Percentiles rank a stretch among this genome's conserved stretches.
Conservation (phyloP, 2,888 invertebrate species). For the Copidosoma aretas region DNA sequence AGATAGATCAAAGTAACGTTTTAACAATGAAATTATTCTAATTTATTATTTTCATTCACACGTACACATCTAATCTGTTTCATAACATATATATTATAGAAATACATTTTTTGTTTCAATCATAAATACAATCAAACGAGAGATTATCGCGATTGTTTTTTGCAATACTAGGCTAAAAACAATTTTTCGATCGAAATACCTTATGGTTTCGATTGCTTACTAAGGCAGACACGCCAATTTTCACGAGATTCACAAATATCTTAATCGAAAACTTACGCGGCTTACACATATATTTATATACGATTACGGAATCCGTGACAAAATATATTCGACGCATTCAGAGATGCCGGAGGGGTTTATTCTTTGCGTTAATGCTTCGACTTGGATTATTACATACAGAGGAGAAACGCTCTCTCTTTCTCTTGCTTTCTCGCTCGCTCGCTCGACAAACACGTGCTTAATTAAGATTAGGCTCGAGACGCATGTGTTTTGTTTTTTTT, state of each 20-base stretch:
- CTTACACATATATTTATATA: constrained; percentile 26
- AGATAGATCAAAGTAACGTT: too few relatives aligned
- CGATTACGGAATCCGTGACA: constrained; percentile 35
- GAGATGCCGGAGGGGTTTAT: constrained; percentile 18
- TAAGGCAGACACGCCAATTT: constrained; percentile 29
- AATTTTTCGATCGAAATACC: too few relatives aligned
- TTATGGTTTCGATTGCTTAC: too few relatives aligned
- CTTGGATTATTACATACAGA: constrained; percentile 31
- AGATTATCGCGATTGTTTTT: too few relatives aligned
- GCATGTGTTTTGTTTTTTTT: constrained; percentile 22
- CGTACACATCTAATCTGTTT: too few relatives aligned
- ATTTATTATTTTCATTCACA: too few relatives aligned
- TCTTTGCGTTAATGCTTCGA: constrained; percentile 8
- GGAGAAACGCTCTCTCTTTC: constrained; percentile 6
- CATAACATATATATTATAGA: too few relatives aligned
- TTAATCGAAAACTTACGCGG: constrained; percentile 13
- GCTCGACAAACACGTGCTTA: constrained; percentile 29
- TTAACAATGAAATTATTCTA: too few relatives aligned
- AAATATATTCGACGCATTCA: constrained; percentile 41
- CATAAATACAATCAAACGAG: too few relatives aligned
- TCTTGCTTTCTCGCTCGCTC: constrained; percentile 5
- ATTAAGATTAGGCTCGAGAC: constrained; percentile 32
- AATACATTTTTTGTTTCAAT: too few relatives aligned
- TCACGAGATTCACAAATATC: constrained; percentile 22
- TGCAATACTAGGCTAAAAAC: too few relatives aligned